phyloP scores from a whole-genome alignment of 2,113 vertebrate species.

The Eolophus roseicapilla region DNA sequence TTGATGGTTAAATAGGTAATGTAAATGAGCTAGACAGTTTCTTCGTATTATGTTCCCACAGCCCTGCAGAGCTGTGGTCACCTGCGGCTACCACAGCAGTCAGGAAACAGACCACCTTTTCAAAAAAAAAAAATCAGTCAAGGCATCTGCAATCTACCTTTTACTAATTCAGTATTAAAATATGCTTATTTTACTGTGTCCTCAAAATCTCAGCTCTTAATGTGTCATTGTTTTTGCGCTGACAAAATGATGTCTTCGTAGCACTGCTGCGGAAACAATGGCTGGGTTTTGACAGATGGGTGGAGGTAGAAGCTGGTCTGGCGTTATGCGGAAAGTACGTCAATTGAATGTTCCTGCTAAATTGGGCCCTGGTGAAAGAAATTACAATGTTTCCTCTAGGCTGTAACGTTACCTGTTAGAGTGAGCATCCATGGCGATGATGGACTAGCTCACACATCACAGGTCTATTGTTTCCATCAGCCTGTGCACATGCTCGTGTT shows the following conservation, averaged over 20 bases:
- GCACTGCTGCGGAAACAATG: not conserved
- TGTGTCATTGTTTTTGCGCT: not conserved
- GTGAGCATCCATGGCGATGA: accelerated
- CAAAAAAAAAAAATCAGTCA: not conserved
- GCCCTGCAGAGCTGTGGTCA: not conserved
- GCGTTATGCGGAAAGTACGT: not conserved
- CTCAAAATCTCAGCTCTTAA: not conserved
- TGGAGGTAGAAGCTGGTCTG: not conserved
- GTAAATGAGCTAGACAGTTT: not conserved
- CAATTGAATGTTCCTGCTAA: slow-evolving; percentile 1
- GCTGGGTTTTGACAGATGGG: slow-evolving; percentile 17
- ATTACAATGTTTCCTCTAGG: accelerated
- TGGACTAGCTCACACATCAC: accelerated
- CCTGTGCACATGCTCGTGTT: accelerated
- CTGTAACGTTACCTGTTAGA: not conserved
- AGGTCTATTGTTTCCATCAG: not conserved
- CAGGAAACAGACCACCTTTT: not conserved
- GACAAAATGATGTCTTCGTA: not conserved
- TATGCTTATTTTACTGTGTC: accelerated
- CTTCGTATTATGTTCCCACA: accelerated
- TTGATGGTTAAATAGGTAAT: not conserved
- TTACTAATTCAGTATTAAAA: not conserved
- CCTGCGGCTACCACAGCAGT: not conserved
- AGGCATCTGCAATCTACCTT: not conserved
- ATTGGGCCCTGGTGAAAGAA: not conserved